Evolutionary conservation across 1,140 invertebrate genomes (phyloP).

Genomic region (Anagrus nilaparvatae): DNA sequence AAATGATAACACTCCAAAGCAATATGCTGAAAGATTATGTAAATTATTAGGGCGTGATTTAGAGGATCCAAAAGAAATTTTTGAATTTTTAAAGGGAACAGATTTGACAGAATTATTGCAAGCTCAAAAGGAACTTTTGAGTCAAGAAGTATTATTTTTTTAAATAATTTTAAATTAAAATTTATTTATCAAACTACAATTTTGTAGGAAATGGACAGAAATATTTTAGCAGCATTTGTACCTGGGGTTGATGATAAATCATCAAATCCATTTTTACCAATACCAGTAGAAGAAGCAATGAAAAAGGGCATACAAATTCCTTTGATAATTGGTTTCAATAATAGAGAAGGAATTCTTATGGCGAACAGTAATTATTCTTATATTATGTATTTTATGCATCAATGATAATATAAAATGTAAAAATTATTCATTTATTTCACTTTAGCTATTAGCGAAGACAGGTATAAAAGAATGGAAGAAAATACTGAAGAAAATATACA

Average conservation of each 20-base stretch:
- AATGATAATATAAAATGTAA: background rate
- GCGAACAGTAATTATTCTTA: no score
- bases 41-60: background rate
- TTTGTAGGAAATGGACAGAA: no score
- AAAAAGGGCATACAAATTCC: background rate
- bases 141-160: background rate
- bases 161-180: background rate
- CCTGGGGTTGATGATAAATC: background rate
- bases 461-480: background rate
- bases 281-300: background rate
- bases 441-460: background rate
- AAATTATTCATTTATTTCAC: background rate
- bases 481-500: background rate
- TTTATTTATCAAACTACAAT: no score
- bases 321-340: slow-evolving; percentile 1
- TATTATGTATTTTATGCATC: background rate
- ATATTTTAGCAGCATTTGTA: background rate
- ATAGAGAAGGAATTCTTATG: background rate
- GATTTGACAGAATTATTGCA: background rate
- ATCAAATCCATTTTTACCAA: background rate
- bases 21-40: slow-evolving; percentile 8
- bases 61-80: background rate
- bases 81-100: background rate
- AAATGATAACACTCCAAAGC: slow-evolving; percentile 29
- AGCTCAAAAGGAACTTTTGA: background rate